Percentiles rank a stretch among this genome's conserved stretches.
Evolutionary conservation across 2,797 vertebrate genomes (phyloP).

Genomic region (Xenops minutus): DNA sequence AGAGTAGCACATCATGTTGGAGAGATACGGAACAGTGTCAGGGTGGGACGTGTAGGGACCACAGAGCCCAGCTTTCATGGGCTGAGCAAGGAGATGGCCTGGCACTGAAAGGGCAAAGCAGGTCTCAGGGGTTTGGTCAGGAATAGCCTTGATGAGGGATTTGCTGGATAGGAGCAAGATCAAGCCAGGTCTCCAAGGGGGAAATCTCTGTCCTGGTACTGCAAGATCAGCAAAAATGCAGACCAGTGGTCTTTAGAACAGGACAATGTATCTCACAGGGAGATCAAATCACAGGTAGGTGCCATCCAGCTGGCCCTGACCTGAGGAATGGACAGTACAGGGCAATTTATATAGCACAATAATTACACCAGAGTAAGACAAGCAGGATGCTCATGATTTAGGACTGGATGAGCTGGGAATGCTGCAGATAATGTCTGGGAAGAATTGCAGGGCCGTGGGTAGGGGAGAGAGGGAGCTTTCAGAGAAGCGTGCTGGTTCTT

Average conservation of each 20-base stretch:
- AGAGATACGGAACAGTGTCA: neutral
- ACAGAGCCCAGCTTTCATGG: neutral
- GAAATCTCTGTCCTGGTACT: neutral
- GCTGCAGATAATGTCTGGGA: neutral
- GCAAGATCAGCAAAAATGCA: neutral
- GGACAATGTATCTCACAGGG: fast-evolving
- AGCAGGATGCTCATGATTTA: neutral
- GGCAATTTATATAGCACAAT: neutral
- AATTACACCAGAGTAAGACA: neutral
- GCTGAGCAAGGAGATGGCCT: neutral
- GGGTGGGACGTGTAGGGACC: neutral
- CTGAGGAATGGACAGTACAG: neutral
- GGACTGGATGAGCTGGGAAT: neutral
- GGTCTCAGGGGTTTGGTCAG: neutral
- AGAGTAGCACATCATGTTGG: fast-evolving
- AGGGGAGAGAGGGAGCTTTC: neutral
- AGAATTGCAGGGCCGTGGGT: neutral
- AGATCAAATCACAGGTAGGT: neutral
- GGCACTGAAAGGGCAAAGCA: neutral
- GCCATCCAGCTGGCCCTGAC: neutral
- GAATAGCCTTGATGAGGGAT: neutral
- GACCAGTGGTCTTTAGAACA: neutral
- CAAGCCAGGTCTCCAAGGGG: neutral
- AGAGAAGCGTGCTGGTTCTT: neutral
- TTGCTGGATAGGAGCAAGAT: neutral